These are phyloP conservation scores for Lithophane socia DNA, from an alignment of 2,888 invertebrate genomes.

Conservation along the genomic window DNA sequence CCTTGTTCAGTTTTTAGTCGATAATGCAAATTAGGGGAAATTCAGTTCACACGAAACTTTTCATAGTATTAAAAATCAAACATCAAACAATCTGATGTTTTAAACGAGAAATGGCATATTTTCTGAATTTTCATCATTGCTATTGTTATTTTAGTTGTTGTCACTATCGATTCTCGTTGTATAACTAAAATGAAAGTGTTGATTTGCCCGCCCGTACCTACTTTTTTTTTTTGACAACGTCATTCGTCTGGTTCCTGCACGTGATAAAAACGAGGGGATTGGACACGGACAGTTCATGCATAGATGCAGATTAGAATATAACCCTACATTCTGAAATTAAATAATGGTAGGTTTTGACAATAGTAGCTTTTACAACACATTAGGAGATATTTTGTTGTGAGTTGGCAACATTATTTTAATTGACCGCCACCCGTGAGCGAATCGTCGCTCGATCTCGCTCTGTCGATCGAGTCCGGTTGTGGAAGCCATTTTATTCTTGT, in stretches of 20 bases:
- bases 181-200: background rate
- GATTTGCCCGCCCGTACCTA: no score
- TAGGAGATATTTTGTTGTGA: slow-evolving; percentile 69
- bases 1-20: no score
- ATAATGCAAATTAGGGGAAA: no score
- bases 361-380: slow-evolving; percentile 55
- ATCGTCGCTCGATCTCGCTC: slow-evolving; percentile 87
- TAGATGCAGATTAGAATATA: background rate
- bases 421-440: slow-evolving; percentile 86
- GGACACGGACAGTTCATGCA: background rate
- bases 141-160: background rate
- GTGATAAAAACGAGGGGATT: background rate
- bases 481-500: slow-evolving; percentile 90
- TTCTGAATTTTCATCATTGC: background rate
- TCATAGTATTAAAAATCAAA: no score
- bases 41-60: no score
- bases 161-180: no score
- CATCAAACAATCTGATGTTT: background rate
- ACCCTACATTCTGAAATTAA: background rate
- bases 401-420: slow-evolving; percentile 84
- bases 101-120: background rate
- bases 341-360: slow-evolving; percentile 41
- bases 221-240: background rate
- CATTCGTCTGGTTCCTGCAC: background rate
- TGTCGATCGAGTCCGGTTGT: slow-evolving; percentile 87